Evolutionary conservation across 2,113 vertebrate species (phyloP).

Genomic region (Passer domesticus): DNA sequence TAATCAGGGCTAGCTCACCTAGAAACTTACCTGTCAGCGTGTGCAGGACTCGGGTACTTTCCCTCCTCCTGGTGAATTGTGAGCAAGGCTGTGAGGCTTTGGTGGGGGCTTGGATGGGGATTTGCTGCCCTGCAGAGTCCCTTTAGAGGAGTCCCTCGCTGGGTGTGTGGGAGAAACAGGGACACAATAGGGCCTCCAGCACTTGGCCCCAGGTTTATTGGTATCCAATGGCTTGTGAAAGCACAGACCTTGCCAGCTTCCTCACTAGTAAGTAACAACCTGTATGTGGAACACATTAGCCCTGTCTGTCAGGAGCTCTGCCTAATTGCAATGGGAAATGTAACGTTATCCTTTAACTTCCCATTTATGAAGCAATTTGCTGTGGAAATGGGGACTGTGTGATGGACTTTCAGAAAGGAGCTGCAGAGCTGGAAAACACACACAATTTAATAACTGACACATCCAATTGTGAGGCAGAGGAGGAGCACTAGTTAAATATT

Average conservation of each 20-base stretch:
- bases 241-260: background rate
- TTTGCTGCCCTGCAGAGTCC: background rate
- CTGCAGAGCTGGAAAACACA: constrained; percentile 63
- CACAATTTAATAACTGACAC: constrained; percentile 76
- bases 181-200: background rate
- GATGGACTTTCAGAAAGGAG: constrained; percentile 43
- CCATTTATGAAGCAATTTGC: constrained; percentile 63
- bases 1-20: background rate
- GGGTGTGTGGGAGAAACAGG: background rate
- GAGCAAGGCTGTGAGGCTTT: background rate
- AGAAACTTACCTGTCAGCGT: background rate
- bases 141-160: background rate
- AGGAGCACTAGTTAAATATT: constrained; percentile 49
- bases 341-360: constrained; percentile 50
- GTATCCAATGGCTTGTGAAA: background rate
- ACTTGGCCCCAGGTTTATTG: background rate
- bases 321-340: constrained; percentile 29
- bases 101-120: background rate
- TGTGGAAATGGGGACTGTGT: background rate
- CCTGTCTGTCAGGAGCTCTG: constrained; percentile 14
- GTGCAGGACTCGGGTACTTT: background rate
- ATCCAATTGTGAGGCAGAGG: constrained; percentile 67
- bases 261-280: constrained; percentile 8
- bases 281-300: background rate
- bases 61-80: background rate